Conservation (phyloP, 2,888 invertebrate species). For the Dasysyrphus albostriatus region DNA sequence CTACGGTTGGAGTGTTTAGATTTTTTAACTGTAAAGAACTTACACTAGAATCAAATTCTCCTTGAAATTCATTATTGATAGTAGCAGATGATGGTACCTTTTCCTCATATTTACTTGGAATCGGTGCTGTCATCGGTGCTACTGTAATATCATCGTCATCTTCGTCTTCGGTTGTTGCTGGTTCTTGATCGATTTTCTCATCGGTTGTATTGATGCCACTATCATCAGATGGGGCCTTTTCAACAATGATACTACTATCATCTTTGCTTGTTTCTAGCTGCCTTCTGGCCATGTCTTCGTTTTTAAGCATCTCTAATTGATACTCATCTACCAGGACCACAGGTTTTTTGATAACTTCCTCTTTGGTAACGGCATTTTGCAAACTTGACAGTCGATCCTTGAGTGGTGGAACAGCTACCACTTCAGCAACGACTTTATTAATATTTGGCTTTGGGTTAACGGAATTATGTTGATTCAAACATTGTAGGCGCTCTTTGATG, state of each 20-base stretch:
- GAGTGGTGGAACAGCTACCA: constrained; percentile 82
- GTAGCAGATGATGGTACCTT: constrained; percentile 66
- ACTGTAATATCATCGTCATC: constrained; percentile 73
- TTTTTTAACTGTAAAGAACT: constrained; percentile 73
- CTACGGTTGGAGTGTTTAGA: constrained; percentile 72
- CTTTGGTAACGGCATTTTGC: constrained; percentile 83
- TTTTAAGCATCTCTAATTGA: constrained; percentile 84
- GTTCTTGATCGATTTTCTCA: constrained; percentile 81
- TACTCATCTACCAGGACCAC: constrained; percentile 84
- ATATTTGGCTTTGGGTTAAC: constrained; percentile 79
- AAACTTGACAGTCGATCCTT: constrained; percentile 83
- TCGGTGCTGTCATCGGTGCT: constrained; percentile 29
- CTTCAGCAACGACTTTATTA: constrained; percentile 80
- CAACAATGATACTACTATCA: constrained; percentile 55
- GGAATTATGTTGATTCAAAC: constrained; percentile 84
- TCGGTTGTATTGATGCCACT: constrained; percentile 88
- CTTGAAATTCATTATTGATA: constrained; percentile 70
- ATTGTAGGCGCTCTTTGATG: constrained; percentile 87
- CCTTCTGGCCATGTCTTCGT: constrained; percentile 80
- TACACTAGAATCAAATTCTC: constrained; percentile 76
- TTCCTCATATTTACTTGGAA: constrained; percentile 45
- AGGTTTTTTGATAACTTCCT: constrained; percentile 81
- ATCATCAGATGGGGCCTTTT: constrained; percentile 85
- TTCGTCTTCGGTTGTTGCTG: constrained; percentile 71
- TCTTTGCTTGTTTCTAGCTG: constrained; percentile 66